A percentile compares a stretch with the other conserved stretches of the same genome.
Evolutionary conservation across 2,888 invertebrate species (phyloP).

Genomic region (Lasioglossum calceatum): DNA sequence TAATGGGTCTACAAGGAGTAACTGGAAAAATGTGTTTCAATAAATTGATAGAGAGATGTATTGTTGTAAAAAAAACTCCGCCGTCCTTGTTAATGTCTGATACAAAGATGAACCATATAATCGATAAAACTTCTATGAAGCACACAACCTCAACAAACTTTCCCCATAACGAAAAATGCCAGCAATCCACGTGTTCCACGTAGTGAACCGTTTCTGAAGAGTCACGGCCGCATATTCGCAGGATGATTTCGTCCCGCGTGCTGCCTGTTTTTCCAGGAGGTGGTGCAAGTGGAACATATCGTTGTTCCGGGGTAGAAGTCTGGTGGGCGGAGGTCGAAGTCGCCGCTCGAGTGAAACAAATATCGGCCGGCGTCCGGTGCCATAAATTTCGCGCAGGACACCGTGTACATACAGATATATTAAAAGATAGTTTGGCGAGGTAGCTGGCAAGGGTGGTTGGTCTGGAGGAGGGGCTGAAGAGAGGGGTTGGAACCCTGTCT

Average conservation of each 20-base stretch:
- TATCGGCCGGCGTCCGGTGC: slow-evolving; percentile 73
- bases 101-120: neutral
- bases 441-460: slow-evolving; percentile 19
- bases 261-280: slow-evolving; percentile 36
- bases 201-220: neutral
- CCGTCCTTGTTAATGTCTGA: neutral
- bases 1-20: neutral
- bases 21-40: neutral
- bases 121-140: neutral
- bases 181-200: neutral
- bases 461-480: slow-evolving; percentile 33
- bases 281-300: slow-evolving; percentile 26
- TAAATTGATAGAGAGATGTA: neutral
- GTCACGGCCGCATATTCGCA: slow-evolving; percentile 33
- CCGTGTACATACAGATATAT: slow-evolving; percentile 77
- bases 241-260: slow-evolving; percentile 40
- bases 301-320: slow-evolving; percentile 10
- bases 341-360: slow-evolving; percentile 77
- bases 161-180: neutral
- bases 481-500: slow-evolving; percentile 13
- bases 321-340: slow-evolving; percentile 33
- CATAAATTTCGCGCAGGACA: slow-evolving; percentile 77
- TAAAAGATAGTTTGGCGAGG: slow-evolving; percentile 76
- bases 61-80: neutral
- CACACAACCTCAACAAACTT: neutral